phyloP scores from a whole-genome alignment of 2,888 invertebrate genomes.

The Formica aserva region DNA sequence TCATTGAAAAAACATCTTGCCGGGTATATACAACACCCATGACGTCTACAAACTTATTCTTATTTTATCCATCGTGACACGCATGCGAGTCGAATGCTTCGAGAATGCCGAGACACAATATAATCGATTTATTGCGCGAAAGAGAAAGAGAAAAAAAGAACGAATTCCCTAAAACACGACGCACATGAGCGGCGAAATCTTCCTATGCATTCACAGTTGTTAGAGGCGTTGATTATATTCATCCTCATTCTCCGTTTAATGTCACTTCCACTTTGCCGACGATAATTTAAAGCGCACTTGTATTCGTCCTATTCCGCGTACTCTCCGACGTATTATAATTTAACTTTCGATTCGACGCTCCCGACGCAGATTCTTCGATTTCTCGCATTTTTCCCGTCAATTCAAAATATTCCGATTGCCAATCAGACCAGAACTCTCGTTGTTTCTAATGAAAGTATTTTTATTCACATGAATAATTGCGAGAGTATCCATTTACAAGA shows the following conservation, averaged over 20 bases:
- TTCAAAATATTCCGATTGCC: constrained; percentile 14
- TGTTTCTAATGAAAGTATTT: constrained; percentile 48
- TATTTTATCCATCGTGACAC: constrained; percentile 53
- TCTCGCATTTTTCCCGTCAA: constrained; percentile 9
- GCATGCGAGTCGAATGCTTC: not conserved
- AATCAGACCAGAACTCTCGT: constrained; percentile 61
- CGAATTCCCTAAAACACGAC: not conserved
- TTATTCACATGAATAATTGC: constrained; percentile 8
- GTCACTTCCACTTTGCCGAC: constrained; percentile 44
- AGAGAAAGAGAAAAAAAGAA: no score
- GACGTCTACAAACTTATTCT: constrained; percentile 55
- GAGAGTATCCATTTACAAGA: not conserved
- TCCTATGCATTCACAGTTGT: constrained; percentile 8
- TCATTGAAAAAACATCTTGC: not conserved
- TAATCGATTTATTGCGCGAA: not conserved
- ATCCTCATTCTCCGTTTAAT: constrained; percentile 55
- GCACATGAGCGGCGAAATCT: not conserved
- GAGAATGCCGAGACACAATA: constrained; percentile 10
- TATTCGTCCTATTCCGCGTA: constrained; percentile 12
- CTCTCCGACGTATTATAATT: constrained; percentile 12
- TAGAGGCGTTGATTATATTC: constrained; percentile 54
- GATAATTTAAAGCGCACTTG: constrained; percentile 34
- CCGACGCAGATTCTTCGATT: constrained; percentile 9
- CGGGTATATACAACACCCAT: not conserved
- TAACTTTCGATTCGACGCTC: constrained; percentile 31